Conservation (phyloP, 2,113 vertebrate species). For the Mus pahari region DNA sequence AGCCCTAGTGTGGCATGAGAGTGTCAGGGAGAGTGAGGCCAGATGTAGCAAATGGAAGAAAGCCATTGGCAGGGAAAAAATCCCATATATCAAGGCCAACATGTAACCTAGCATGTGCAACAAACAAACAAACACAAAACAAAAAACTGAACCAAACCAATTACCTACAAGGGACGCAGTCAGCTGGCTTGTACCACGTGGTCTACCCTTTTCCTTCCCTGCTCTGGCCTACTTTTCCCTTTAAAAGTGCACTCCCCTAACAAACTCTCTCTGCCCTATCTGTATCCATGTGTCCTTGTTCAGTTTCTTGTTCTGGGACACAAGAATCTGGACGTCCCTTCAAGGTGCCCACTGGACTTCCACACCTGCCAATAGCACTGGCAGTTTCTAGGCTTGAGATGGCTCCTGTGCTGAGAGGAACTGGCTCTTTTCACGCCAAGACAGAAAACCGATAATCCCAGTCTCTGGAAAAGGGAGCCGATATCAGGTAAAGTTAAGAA, state of each 20-base stretch:
- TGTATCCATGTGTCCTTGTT: not conserved
- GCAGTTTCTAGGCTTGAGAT: not conserved
- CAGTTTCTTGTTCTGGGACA: not conserved
- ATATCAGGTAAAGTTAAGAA: not conserved
- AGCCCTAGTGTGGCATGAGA: not conserved
- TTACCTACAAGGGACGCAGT: not conserved
- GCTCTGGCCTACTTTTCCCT: not conserved
- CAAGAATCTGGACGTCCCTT: not conserved
- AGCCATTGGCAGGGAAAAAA: not conserved
- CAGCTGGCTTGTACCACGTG: not conserved
- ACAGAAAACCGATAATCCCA: not conserved
- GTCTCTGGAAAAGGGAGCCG: conserved; percentile 34
- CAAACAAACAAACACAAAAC: not conserved
- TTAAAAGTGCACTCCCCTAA: not conserved
- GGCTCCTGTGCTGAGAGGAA: not conserved
- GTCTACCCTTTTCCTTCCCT: not conserved
- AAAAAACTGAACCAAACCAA: not conserved
- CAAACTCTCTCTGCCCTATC: not conserved
- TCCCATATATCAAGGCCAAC: not conserved
- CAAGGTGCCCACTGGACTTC: not conserved
- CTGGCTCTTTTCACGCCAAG: conserved; percentile 19
- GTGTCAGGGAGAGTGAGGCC: not conserved
- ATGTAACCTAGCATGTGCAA: not conserved
- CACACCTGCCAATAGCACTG: not conserved
- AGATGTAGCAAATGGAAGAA: not conserved